phyloP scores from a whole-genome alignment of 2,797 vertebrate species.

The Arrhamphus sclerolepis region DNA sequence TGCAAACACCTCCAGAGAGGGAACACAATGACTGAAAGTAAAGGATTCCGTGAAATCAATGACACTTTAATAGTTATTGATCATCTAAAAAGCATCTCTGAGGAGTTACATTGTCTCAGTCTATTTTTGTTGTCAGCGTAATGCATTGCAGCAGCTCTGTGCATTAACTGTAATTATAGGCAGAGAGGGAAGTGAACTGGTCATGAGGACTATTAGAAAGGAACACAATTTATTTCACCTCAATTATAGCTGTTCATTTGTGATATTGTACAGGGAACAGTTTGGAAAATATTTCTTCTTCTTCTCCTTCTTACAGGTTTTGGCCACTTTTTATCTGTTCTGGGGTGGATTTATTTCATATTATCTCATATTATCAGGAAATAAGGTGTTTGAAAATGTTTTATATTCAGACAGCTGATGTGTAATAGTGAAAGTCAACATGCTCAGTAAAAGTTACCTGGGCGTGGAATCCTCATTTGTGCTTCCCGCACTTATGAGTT shows the following conservation, averaged over 20 bases:
- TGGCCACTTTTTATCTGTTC: conserved; percentile 12
- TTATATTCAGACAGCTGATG: too few species aligned
- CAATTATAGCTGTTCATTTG: conserved; percentile 34
- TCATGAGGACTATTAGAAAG: conserved; percentile 29
- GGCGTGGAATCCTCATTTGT: background rate
- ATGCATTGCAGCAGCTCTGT: conserved; percentile 39
- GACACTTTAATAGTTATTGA: conserved; percentile 51
- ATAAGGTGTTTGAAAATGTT: too few species aligned
- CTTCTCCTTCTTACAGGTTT: conserved; percentile 2
- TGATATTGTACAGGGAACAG: background rate
- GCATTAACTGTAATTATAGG: conserved; percentile 54
- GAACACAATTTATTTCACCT: conserved; percentile 37
- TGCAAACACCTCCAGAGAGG: background rate
- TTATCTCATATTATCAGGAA: too few species aligned
- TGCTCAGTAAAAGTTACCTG: too few species aligned
- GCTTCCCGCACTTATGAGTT: background rate
- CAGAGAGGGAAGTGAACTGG: conserved; percentile 41
- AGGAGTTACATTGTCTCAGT: conserved; percentile 35
- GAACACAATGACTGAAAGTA: conserved; percentile 14
- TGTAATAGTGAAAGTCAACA: too few species aligned
- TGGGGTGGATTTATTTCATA: too few species aligned
- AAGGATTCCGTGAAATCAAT: conserved; percentile 58
- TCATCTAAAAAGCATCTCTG: conserved; percentile 41
- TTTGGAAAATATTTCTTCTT: too few species aligned
- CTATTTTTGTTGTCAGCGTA: conserved; percentile 36